These are phyloP conservation scores for Kryptopterus vitreolus DNA, from an alignment of 2,797 vertebrate species.

Conservation along the genomic window DNA sequence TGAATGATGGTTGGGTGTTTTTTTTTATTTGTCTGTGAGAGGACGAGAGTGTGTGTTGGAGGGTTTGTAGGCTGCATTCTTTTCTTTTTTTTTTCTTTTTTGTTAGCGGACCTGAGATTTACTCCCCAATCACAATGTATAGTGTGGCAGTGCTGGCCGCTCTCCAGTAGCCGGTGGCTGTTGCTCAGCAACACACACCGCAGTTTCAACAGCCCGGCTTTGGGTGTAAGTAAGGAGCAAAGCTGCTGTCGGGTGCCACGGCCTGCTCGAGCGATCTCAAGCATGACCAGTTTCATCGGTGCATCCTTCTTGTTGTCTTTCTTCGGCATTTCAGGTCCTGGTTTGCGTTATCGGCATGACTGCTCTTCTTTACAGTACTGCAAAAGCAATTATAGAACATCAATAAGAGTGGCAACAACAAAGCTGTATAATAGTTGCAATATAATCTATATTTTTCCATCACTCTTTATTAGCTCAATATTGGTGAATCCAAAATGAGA, in stretches of 20 bases:
- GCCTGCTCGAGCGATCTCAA: conserved; percentile 59
- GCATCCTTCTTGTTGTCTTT: conserved; percentile 24
- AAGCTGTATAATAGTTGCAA: not conserved
- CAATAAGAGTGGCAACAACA: not conserved
- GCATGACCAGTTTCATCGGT: conserved; percentile 27
- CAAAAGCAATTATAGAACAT: not conserved
- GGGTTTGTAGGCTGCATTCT: conserved; percentile 29
- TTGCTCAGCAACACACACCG: conserved; percentile 82
- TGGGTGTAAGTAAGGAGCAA: conserved; percentile 66
- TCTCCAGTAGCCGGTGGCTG: conserved; percentile 73
- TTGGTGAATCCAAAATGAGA: not conserved
- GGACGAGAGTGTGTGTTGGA: conserved; percentile 23
- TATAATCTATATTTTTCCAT: not conserved
- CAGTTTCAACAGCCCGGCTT: conserved; percentile 71
- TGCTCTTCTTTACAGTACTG: not conserved
- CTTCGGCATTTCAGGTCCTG: conserved; percentile 20
- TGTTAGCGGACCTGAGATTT: conserved; percentile 53
- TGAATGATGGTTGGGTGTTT: not conserved
- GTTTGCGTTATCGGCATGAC: not conserved
- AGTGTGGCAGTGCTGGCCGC: conserved; percentile 62
- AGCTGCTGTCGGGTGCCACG: conserved; percentile 56
- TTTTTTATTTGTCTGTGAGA: not conserved
- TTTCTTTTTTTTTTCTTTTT: conserved; percentile 17
- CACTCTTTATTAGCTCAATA: not conserved
- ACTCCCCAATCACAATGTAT: conserved; percentile 70